Percentiles rank a stretch among this genome's conserved stretches.
Evolutionary conservation across 2,888 invertebrate species (phyloP).

Genomic region (Mythimna pallens): DNA sequence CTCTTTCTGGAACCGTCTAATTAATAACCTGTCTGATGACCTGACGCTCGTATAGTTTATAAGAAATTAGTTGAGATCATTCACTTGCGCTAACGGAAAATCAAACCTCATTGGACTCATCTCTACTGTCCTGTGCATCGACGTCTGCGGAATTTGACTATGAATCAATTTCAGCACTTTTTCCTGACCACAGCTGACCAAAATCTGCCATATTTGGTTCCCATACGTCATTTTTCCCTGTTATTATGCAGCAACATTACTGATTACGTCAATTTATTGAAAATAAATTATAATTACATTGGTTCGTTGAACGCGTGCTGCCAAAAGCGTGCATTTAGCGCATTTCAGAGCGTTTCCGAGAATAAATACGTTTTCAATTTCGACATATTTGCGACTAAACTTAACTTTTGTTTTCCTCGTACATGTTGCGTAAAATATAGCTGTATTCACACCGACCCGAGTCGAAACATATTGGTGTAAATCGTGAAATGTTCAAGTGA

Average conservation of each 20-base stretch:
- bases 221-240: neutral
- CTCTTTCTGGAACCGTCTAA: neutral
- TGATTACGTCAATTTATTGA: conserved; percentile 15
- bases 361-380: conserved; percentile 73
- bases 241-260: neutral
- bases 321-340: conserved; percentile 71
- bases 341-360: conserved; percentile 72
- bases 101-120: conserved; percentile 1
- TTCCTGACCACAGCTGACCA: conserved; percentile 13
- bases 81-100: neutral
- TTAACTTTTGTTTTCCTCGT: conserved; percentile 71
- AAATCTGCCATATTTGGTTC: conserved; percentile 7
- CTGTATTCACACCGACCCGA: conserved; percentile 65
- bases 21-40: neutral
- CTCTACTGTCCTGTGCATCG: neutral
- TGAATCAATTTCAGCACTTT: conserved; percentile 3
- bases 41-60: neutral
- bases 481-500: neutral
- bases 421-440: conserved; percentile 73
- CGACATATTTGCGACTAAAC: conserved; percentile 69
- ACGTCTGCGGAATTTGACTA: conserved; percentile 1
- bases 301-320: conserved; percentile 64
- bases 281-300: conserved; percentile 31
- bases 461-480: conserved; percentile 10
- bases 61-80: neutral